A percentile compares a stretch with the other conserved stretches of the same genome.
Conservation (phyloP, 1,140 invertebrate genomes). For the Batillaria attramentaria region DNA sequence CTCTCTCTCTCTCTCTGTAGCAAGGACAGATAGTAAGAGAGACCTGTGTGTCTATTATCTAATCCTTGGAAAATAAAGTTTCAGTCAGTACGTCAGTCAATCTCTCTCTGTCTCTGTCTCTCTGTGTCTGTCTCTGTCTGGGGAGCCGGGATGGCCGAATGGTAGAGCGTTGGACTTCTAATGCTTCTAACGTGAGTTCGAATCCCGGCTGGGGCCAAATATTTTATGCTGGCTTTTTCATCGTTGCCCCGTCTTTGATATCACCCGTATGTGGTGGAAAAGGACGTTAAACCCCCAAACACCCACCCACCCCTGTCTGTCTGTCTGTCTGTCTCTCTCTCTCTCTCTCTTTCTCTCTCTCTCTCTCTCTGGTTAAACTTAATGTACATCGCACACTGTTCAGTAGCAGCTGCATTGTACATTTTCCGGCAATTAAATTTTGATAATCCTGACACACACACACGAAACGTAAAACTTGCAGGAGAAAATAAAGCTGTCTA, state of each 20-base stretch:
- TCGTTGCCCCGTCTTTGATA: slow-evolving; percentile 12
- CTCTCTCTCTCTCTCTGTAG: neutral
- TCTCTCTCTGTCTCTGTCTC: slow-evolving; percentile 19
- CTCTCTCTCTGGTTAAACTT: neutral
- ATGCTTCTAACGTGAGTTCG: too few relatives aligned
- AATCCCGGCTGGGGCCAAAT: too few relatives aligned
- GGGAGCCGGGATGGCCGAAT: too few relatives aligned
- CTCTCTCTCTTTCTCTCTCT: neutral
- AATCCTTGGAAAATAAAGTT: neutral
- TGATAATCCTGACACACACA: neutral
- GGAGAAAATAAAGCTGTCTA: neutral
- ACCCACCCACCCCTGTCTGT: neutral
- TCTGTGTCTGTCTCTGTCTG: slow-evolving; percentile 6
- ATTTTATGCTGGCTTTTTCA: slow-evolving; percentile 8
- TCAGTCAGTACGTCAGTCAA: neutral
- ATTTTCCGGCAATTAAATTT: neutral
- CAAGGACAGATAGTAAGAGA: neutral
- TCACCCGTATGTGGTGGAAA: too few relatives aligned
- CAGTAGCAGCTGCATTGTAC: neutral
- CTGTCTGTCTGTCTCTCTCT: slow-evolving; percentile 5
- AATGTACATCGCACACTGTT: neutral
- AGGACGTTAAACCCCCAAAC: too few relatives aligned
- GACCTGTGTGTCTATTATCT: neutral
- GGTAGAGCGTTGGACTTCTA: too few relatives aligned
- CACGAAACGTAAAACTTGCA: neutral